Base-by-base conservation (phyloP, 2,797 vertebrate species). In the Brotula barbata region DNA sequence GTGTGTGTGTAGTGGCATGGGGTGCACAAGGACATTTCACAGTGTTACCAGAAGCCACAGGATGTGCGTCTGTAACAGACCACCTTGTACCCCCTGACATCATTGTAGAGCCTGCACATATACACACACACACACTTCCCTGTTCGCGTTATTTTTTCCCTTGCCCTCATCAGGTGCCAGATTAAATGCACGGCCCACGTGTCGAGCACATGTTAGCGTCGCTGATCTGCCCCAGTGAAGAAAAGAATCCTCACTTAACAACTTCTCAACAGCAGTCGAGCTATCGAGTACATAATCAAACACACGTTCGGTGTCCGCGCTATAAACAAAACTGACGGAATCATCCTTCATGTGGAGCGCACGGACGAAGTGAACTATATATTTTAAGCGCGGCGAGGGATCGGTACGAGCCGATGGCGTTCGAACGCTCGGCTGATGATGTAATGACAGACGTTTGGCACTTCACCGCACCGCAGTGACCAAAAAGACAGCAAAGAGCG, bases 11-110 rank as follows among this genome's bases (percentile, higher is more conserved):
- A n/a, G n/a, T n/a, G n/a, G n/a, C n/a, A n/a, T n/a, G 39, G 46
- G 55, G 63, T 57, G 20, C 48, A 28, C 25, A 66, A 65, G 52
- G 36, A 60, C 58, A 34, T 67, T 79, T 78, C 14, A 49, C 63
- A 56, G 61, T 36, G 3, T 49, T 53, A 77, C 69, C 74, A 77
- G 71, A 75, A 81, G 63, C 62, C 75, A 81, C 75, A 71, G 82
- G 83, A 82, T 64, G 77, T 84, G 75, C 23, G 65, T 78, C 71
- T 75, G 70, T 44, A 73, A 54, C 64, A 65, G 81, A 84, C 80
- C 83, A 88, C 81, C 80, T 72, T 68, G 71, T 59, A 67, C 75
- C 72, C 55, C 36, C 68, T 87, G 76, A 88, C 80, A 71, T 89
- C 77, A 88, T 53, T 23, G 16, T 16, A 64, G 33, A 53, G 53